Evolutionary conservation across 1,140 invertebrate species (phyloP).

Genomic region (Antheraea pernyi): DNA sequence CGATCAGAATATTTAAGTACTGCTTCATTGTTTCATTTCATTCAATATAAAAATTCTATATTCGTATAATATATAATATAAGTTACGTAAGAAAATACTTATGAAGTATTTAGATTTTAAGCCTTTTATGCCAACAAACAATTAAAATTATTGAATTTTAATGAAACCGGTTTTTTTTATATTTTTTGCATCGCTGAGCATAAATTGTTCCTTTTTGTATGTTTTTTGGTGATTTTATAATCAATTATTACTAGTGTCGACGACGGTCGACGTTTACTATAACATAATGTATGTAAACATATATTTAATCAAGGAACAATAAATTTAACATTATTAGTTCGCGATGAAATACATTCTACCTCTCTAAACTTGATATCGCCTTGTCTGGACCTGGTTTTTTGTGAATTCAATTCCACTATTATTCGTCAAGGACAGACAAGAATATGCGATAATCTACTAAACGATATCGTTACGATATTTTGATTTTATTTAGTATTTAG

Average conservation of each 20-base stretch:
- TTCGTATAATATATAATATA: not conserved
- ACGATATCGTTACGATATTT: not conserved
- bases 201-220: not conserved
- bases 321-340: not conserved
- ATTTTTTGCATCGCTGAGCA: not conserved
- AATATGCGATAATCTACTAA: not conserved
- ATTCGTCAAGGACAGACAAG: not conserved
- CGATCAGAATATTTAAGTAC: not conserved
- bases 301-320: not conserved
- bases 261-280: not conserved
- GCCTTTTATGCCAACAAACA: not conserved
- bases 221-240: not conserved
- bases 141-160: not conserved
- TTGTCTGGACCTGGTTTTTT: not conserved
- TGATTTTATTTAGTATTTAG: not conserved
- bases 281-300: not conserved
- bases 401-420: not conserved
- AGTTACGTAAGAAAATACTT: not conserved
- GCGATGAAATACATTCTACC: not conserved
- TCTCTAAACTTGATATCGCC: not conserved
- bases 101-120: slow-evolving; percentile 5
- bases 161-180: not conserved
- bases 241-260: not conserved
- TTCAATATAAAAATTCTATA: no score
- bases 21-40: not conserved